These are phyloP conservation scores for Brachionus plicatilis DNA, from an alignment of 1,140 invertebrate species.

Conservation along the genomic window DNA sequence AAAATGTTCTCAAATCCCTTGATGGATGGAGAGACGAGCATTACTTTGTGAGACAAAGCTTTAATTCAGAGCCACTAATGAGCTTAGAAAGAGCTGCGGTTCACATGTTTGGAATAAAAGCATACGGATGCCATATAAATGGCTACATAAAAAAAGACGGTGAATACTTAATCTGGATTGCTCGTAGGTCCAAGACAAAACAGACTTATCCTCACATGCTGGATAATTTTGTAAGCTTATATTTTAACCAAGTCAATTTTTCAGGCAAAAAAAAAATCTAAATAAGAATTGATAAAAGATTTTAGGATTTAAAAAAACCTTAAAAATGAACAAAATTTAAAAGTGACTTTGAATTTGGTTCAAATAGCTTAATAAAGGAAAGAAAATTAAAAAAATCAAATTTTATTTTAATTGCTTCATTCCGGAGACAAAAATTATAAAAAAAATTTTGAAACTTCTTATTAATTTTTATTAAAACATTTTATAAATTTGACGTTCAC, in stretches of 20 bases:
- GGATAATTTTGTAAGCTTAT: slow-evolving; percentile 74
- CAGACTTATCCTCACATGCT: slow-evolving; percentile 89
- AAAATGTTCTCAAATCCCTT: neutral
- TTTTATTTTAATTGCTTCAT: too few species aligned
- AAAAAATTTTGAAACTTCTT: too few species aligned
- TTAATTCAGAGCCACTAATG: slow-evolving; percentile 25
- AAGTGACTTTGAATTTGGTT: too few species aligned
- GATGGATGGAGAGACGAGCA: slow-evolving; percentile 30
- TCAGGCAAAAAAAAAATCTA: neutral
- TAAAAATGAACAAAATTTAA: too few species aligned
- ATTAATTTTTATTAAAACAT: too few species aligned
- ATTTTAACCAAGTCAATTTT: neutral
- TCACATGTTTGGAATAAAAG: slow-evolving; percentile 78
- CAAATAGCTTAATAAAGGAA: too few species aligned
- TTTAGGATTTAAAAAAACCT: too few species aligned
- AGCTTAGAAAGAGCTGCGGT: slow-evolving; percentile 48
- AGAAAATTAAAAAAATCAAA: too few species aligned
- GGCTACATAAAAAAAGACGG: slow-evolving; percentile 65
- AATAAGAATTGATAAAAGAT: too few species aligned
- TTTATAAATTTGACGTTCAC: neutral
- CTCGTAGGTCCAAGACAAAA: slow-evolving; percentile 79
- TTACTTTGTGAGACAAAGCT: slow-evolving; percentile 1
- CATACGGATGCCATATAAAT: slow-evolving; percentile 89
- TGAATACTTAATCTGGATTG: slow-evolving; percentile 71
- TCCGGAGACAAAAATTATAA: too few species aligned